Evolutionary conservation across 2,888 invertebrate species (phyloP).

Genomic region (Tuta absoluta): DNA sequence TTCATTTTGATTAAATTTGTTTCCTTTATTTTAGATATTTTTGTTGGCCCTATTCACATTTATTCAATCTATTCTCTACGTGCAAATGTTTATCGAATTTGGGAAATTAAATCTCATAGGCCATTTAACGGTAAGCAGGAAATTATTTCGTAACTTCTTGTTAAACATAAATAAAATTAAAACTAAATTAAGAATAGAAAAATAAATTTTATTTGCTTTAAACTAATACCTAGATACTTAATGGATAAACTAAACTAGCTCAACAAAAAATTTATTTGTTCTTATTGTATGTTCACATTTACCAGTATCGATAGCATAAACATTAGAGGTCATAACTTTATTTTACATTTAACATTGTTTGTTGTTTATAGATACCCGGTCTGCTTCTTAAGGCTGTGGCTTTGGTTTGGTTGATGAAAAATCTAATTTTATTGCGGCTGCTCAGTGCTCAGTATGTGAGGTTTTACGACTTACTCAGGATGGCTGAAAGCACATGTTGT

Average conservation of each 20-base stretch:
- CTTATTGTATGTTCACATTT: too few relatives aligned
- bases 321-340: too few relatives aligned
- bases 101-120: not conserved
- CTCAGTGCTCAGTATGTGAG: slow-evolving; percentile 1
- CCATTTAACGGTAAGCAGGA: slow-evolving; percentile 10
- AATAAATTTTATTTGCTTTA: too few relatives aligned
- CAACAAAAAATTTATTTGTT: too few relatives aligned
- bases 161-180: too few relatives aligned
- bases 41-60: not conserved
- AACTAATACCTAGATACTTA: too few relatives aligned
- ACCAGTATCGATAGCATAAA: too few relatives aligned
- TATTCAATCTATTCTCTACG: slow-evolving; percentile 3
- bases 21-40: slow-evolving; percentile 13
- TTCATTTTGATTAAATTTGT: not conserved
- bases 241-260: too few relatives aligned
- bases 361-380: not conserved
- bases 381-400: not conserved
- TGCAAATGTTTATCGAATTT: slow-evolving; percentile 11
- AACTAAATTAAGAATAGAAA: too few relatives aligned
- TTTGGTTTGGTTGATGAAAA: slow-evolving; percentile 7
- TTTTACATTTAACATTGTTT: too few relatives aligned
- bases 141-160: not conserved
- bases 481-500: not conserved
- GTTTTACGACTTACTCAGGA: slow-evolving; percentile 1
- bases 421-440: not conserved